These are phyloP conservation scores for Tetranychus piercei DNA, from an alignment of 2,888 invertebrate genomes.

Conservation along the genomic window DNA sequence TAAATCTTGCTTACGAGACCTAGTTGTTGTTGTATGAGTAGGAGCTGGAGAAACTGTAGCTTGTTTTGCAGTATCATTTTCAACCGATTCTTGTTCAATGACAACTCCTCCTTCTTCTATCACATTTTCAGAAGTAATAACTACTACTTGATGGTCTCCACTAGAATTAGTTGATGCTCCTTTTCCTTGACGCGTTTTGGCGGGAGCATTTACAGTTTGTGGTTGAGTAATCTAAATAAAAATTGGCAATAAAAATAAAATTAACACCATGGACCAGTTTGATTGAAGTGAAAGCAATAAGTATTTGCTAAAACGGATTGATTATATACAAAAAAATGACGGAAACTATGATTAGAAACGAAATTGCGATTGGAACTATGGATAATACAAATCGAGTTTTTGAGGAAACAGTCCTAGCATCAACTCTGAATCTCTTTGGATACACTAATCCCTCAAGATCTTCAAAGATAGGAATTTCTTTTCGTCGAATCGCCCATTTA, in stretches of 20 bases:
- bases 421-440: neutral
- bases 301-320: neutral
- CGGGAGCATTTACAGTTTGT: neutral
- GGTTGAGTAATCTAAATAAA: neutral
- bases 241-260: neutral
- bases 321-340: neutral
- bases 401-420: neutral
- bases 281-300: neutral
- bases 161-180: neutral
- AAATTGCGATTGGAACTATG: too few relatives aligned
- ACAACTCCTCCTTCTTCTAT: conserved; percentile 16
- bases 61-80: conserved; percentile 6
- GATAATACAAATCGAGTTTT: too few relatives aligned
- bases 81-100: conserved; percentile 5
- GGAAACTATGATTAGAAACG: neutral
- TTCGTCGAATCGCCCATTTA: neutral
- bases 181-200: neutral
- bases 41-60: neutral
- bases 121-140: conserved; percentile 12
- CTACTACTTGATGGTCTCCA: conserved; percentile 11
- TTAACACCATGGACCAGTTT: neutral
- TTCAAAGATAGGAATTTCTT: neutral
- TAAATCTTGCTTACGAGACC: conserved; percentile 19
- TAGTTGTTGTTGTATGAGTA: neutral
- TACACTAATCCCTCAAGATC: neutral